These are phyloP conservation scores for Euclidia mi DNA, from an alignment of 2,888 invertebrate species.

Conservation along the genomic window DNA sequence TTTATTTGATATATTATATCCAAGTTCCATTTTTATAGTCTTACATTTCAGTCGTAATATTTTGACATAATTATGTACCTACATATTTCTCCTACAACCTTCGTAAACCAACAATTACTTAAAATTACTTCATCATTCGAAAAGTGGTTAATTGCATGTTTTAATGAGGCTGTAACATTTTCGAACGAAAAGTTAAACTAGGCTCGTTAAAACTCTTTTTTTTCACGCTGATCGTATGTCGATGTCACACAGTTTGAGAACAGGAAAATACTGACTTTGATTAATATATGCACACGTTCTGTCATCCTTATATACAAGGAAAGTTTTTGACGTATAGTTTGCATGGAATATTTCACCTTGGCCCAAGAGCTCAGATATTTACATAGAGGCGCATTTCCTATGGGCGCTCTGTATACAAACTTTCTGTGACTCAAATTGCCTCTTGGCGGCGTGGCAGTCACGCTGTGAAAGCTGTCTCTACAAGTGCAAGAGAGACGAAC, in stretches of 20 bases:
- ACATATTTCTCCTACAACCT: no score
- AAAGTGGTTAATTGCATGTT: neutral
- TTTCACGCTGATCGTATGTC: neutral
- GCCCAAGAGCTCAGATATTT: no score
- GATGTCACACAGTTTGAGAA: conserved; percentile 5
- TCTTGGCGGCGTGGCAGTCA: no score
- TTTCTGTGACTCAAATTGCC: no score
- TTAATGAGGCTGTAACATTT: neutral
- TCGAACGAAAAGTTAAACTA: neutral
- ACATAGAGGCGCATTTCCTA: no score
- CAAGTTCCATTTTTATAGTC: no score
- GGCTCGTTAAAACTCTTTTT: conserved; percentile 7
- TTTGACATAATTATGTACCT: no score
- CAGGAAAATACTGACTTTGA: conserved; percentile 1
- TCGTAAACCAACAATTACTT: neutral
- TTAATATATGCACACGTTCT: conserved; percentile 5
- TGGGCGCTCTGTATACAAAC: no score
- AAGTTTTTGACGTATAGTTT: neutral
- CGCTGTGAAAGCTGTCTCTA: no score
- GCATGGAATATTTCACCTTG: neutral
- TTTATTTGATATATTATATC: no score
- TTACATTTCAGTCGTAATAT: no score
- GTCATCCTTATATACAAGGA: neutral
- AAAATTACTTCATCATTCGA: neutral
- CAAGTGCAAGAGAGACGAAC: no score